Evolutionary conservation across 2,888 invertebrate species (phyloP), one percentile per base, ranked within the genome.

Genomic region (Omphaloscelis lunosa): DNA sequence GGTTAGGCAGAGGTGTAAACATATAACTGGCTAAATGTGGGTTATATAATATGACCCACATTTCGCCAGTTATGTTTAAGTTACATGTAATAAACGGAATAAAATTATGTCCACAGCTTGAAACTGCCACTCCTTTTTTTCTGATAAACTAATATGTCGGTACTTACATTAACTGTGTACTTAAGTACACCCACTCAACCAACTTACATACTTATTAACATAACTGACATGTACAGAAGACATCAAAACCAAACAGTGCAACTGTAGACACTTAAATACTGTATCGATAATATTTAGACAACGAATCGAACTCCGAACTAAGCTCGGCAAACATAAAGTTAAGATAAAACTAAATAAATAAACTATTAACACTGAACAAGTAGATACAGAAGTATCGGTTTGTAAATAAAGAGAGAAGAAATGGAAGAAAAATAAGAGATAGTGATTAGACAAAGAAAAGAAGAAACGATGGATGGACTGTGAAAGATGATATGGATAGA

Each of bases 211-310:
- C 41, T 29, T 48, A 53, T 66, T 72, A 68, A 41, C 67, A 74
- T 79, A 70, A 63, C 17, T 61, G 39, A 58, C 63, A 59, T 58
- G 20, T n/a, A 67, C 68, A 75, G 34, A 77, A 53, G 51, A 45
- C 53, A 68, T 70, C 53, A 12, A 63, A 61, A 62, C 34, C 71
- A 76, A 80, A 85, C 69, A 78, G 51, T 41, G 23, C 45, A 41
- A 51, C 82, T 53, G 58, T 39, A 66, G 39, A 45, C 48, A 59
- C 39, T 62, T 71, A 5, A 77, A 34, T 17, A 70, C 62, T 82
- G 77, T 68, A 62, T 67, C 74, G 41, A 82, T 78, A 79, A 83
- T 84, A 72, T 84, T 84, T 82, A 61, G 72, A 85, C 74, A 70
- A 73, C 77, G 53, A 66, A 72, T 59, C 79, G 66, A 75, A 86